These are phyloP conservation scores for Trichomycterus rosablanca DNA, from an alignment of 2,113 vertebrate species.

Conservation along the genomic window DNA sequence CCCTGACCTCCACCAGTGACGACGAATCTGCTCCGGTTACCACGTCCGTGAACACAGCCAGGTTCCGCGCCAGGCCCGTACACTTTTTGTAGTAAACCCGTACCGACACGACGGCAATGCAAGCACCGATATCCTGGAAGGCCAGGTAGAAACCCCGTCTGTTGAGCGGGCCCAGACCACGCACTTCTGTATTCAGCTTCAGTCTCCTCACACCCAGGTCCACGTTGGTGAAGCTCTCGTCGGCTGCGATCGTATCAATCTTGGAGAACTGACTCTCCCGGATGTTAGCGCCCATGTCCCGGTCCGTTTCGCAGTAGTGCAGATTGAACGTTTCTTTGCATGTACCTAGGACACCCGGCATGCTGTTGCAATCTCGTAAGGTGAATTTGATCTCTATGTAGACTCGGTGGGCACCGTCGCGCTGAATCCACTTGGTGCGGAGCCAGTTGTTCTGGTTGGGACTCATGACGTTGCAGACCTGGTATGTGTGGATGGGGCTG, in stretches of 20 bases:
- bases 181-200: conserved; percentile 91
- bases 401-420: conserved; percentile 81
- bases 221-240: conserved; percentile 92
- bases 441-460: conserved; percentile 98
- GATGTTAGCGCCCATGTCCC: conserved; percentile 78
- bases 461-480: conserved; percentile 96
- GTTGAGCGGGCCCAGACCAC: conserved; percentile 82
- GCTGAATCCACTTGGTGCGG: conserved; percentile 84
- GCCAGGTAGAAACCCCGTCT: conserved; percentile 91
- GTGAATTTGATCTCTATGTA: conserved; percentile 96
- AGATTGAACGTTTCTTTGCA: conserved; percentile 99
- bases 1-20: conserved; percentile 89
- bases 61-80: conserved; percentile 80
- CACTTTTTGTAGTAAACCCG: conserved; percentile 95
- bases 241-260: conserved; percentile 92
- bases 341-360: conserved; percentile 90
- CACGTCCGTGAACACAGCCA: conserved; percentile 89
- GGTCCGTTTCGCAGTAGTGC: conserved; percentile 89
- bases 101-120: conserved; percentile 89
- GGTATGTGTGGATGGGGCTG: conserved; percentile 93
- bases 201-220: conserved; percentile 89
- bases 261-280: conserved; percentile 90
- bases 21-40: conserved; percentile 92
- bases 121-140: conserved; percentile 95
- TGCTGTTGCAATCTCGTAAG: conserved; percentile 93